These are phyloP conservation scores for Pterocles burchelli DNA, from an alignment of 2,113 vertebrate species.

Conservation along the genomic window DNA sequence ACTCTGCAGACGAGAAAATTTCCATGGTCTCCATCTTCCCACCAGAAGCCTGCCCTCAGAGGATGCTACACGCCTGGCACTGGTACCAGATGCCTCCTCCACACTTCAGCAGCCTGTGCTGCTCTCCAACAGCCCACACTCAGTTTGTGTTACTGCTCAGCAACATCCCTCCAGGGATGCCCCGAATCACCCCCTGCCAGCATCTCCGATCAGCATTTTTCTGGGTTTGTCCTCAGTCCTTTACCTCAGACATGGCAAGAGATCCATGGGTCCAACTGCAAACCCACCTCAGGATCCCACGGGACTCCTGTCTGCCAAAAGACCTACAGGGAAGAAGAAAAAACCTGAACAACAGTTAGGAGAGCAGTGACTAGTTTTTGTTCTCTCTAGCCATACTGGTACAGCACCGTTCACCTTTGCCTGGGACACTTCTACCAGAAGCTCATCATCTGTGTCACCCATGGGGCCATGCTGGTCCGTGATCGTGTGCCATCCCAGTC, in stretches of 20 bases:
- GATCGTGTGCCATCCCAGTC: neutral
- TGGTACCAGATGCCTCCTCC: neutral
- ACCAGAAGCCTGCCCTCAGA: neutral
- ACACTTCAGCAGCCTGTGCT: neutral
- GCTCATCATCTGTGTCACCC: neutral
- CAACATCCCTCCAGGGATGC: neutral
- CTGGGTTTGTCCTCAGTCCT: neutral
- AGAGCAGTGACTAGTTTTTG: neutral
- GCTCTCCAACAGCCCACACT: neutral
- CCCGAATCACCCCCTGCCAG: neutral
- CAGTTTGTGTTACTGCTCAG: neutral
- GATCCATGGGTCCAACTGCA: neutral
- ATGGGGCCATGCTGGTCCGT: rapidly evolving
- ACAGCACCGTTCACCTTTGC: rapidly evolving
- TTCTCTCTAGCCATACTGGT: neutral
- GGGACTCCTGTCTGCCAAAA: neutral
- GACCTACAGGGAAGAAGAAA: neutral
- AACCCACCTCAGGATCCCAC: neutral
- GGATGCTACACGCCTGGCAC: neutral
- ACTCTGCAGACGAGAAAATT: constrained; percentile 30
- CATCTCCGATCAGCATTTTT: neutral
- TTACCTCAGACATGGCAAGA: neutral
- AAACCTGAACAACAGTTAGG: neutral
- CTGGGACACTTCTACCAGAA: neutral
- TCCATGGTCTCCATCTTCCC: neutral